Base-by-base conservation (phyloP, 2,888 invertebrate genomes). In the Eristalis tenax region DNA sequence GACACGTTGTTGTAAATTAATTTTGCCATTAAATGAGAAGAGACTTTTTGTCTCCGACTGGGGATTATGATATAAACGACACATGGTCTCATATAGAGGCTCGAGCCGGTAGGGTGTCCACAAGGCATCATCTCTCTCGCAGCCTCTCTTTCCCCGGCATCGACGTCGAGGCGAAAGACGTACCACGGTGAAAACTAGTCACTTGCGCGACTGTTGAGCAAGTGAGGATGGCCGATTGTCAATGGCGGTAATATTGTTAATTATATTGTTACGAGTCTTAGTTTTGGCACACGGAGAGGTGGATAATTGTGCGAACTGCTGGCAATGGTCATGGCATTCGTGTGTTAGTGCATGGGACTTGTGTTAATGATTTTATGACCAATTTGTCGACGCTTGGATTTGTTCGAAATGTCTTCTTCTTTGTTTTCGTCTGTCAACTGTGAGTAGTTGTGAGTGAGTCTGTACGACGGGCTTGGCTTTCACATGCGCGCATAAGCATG, bases 1-100 rank as follows among this genome's bases (percentile, higher is more conserved):
- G 78, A 78, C 86, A 86, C 66, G 65, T 82, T 74, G 83, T 78
- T 86, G 83, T 83, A 86, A 86, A 86, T 83, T 86, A 78, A 86
- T 84, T 74, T 83, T 56, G 61, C 74, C 50, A 78, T 83, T 75
- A 78, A 86, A 82, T 86, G 86, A 78, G 86, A 77, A 77, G 85
- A 85, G 77, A 81, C 59, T 68, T 80, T 70, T 84, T 64, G 76
- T 71, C 61, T 68, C 59, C 15, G 64, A 15, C 73, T 23, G 57
- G n/a, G 32, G 66, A 85, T 85, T 85, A 85, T 76, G 81, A 85
- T 81, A 84, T 56, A 71, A 84, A 80, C 56, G 71, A 50, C 84
- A 83, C 35, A 64, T 50, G 50, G 8, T 18, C 50, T 18, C 43
- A 50, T 61, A 57, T 71, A 65, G 57, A 43, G 65, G 38, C 61